A percentile compares a stretch with the other conserved stretches of the same genome.
Conservation (phyloP, 1,140 invertebrate genomes). For the Heliconius eleuchia region DNA sequence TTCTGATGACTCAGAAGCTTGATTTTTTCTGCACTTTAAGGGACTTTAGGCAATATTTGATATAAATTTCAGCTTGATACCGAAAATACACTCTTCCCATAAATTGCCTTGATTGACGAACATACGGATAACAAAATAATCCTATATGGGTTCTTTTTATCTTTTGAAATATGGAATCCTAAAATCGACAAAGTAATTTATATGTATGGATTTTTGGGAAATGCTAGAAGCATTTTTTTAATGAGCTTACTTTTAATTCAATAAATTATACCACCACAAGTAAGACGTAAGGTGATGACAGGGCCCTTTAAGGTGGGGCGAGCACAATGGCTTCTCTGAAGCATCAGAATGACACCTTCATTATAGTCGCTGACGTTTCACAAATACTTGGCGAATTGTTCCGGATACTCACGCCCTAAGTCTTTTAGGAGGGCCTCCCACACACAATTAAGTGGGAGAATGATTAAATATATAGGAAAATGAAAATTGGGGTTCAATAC, state of each 20-base stretch:
- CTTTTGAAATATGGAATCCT: too few relatives aligned
- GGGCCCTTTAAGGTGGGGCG: slow-evolving; percentile 43
- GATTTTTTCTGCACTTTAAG: too few relatives aligned
- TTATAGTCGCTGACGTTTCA: slow-evolving; percentile 58
- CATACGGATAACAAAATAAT: too few relatives aligned
- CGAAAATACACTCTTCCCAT: too few relatives aligned
- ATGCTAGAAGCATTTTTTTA: not conserved
- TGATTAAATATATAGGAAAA: not conserved
- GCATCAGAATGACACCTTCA: slow-evolving; percentile 62
- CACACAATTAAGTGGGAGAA: slow-evolving; percentile 3
- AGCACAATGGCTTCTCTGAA: slow-evolving; percentile 41
- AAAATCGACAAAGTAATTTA: not conserved
- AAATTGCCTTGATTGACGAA: too few relatives aligned
- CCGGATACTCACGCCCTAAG: slow-evolving; percentile 16
- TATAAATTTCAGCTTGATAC: too few relatives aligned
- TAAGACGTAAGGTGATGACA: slow-evolving; percentile 40
- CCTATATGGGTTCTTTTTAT: too few relatives aligned
- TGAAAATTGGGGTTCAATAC: not conserved
- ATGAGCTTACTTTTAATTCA: not conserved
- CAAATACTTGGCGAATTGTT: slow-evolving; percentile 52
- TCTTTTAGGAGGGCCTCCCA: slow-evolving; percentile 17
- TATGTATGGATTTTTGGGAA: not conserved
- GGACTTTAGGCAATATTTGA: too few relatives aligned
- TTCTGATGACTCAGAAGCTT: too few relatives aligned
- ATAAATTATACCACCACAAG: slow-evolving; percentile 26